These are phyloP conservation scores for Calephelis virginiensis DNA, from an alignment of 1,140 invertebrate genomes.

Conservation along the genomic window DNA sequence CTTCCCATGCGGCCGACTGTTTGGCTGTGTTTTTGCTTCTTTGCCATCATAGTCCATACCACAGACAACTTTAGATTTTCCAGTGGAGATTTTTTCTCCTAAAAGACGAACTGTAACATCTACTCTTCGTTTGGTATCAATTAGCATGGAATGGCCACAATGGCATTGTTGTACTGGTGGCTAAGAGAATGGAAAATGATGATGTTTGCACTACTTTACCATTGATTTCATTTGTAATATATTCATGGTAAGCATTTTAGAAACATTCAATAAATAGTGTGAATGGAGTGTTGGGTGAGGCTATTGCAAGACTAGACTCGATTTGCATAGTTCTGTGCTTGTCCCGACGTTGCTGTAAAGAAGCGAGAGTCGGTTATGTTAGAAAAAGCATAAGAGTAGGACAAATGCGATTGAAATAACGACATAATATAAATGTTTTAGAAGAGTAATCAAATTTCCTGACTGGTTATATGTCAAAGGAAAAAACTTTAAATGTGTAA, in stretches of 20 bases:
- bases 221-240: conserved; percentile 43
- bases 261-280: too few relatives aligned
- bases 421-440: too few relatives aligned
- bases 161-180: conserved; percentile 80
- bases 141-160: conserved; percentile 77
- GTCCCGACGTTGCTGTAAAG: too few relatives aligned
- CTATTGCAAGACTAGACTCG: too few relatives aligned
- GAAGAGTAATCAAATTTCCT: conserved; percentile 81
- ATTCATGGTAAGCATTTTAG: too few relatives aligned
- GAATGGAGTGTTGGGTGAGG: too few relatives aligned
- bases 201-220: conserved; percentile 72
- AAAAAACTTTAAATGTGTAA: conserved; percentile 78
- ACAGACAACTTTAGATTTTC: conserved; percentile 50
- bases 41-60: conserved; percentile 50
- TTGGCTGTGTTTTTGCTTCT: conserved; percentile 47
- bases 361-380: too few relatives aligned
- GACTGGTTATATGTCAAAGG: conserved; percentile 83
- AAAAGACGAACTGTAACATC: conserved; percentile 40
- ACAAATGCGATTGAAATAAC: too few relatives aligned
- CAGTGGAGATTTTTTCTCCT: conserved; percentile 57
- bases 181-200: conserved; percentile 79
- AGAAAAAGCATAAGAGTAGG: too few relatives aligned
- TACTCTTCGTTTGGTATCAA: conserved; percentile 50
- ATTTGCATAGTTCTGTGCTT: too few relatives aligned
- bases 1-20: too few relatives aligned